Conservation (phyloP, 1,140 invertebrate species). For the Apis dorsata region DNA sequence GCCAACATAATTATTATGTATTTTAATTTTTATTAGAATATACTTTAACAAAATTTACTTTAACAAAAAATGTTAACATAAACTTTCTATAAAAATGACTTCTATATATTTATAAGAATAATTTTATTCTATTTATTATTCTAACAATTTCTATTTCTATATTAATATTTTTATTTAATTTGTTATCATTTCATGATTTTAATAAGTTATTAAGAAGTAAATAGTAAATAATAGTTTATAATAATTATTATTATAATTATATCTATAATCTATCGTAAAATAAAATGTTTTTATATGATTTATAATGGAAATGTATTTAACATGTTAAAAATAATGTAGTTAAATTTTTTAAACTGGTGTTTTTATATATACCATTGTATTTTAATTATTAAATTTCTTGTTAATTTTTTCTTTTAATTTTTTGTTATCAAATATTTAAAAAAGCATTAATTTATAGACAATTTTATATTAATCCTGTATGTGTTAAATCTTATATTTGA, state of each 20-base stretch:
- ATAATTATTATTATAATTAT: conserved; percentile 24
- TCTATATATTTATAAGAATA: conserved; percentile 15
- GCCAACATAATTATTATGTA: conserved; percentile 36
- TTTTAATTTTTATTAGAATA: conserved; percentile 24
- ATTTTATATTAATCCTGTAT: not conserved
- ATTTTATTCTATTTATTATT: conserved; percentile 27
- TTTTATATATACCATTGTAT: not conserved
- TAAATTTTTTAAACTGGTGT: conserved; percentile 35
- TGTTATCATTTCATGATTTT: conserved; percentile 22
- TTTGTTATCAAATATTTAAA: not conserved
- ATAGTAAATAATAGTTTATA: conserved; percentile 8
- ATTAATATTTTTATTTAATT: conserved; percentile 17
- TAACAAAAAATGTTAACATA: conserved; percentile 7
- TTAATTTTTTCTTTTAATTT: not conserved
- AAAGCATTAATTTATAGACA: conserved; percentile 2
- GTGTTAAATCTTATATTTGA: conserved; percentile 3
- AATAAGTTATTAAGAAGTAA: conserved; percentile 11
- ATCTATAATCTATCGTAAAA: conserved; percentile 21
- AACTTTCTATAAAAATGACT: not conserved
- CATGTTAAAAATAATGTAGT: conserved; percentile 25
- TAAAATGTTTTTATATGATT: conserved; percentile 34
- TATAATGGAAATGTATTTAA: conserved; percentile 20
- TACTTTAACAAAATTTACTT: not conserved
- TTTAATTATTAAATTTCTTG: conserved; percentile 1
- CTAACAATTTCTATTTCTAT: conserved; percentile 19